Evolutionary conservation across 2,113 vertebrate genomes (phyloP).

Genomic region (Chloropsis cyanopogon): DNA sequence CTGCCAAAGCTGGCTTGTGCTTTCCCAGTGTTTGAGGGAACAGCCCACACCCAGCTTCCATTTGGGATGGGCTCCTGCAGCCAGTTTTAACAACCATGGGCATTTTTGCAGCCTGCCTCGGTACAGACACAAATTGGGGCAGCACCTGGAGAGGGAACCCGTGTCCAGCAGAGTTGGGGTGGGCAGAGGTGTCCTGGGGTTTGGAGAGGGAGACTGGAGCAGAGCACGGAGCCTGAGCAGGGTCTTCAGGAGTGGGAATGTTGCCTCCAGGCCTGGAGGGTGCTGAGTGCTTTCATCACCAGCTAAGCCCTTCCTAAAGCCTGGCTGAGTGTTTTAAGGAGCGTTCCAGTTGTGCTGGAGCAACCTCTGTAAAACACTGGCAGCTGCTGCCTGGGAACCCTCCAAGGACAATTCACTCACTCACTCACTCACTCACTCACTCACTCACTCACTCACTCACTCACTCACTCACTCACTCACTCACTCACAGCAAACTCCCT

Average conservation of each 20-base stretch:
- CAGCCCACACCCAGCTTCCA: not conserved
- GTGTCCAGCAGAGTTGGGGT: not conserved
- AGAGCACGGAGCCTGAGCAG: not conserved
- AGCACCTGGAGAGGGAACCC: not conserved
- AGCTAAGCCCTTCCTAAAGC: slow-evolving; percentile 10
- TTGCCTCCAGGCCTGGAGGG: not conserved
- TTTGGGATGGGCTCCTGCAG: not conserved
- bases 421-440: too few relatives aligned
- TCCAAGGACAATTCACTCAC: not conserved
- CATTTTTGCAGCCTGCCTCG: accelerated
- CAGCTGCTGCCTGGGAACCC: slow-evolving; percentile 3
- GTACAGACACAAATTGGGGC: not conserved
- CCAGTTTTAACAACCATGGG: accelerated
- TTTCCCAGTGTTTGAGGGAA: not conserved
- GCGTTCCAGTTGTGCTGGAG: not conserved
- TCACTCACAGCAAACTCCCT: slow-evolving; percentile 25
- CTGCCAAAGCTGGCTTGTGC: not conserved
- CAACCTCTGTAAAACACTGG: not conserved
- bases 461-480: not conserved
- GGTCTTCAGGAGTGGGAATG: not conserved
- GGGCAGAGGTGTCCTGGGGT: not conserved
- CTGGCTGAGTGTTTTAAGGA: accelerated
- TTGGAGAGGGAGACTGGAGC: not conserved
- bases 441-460: too few relatives aligned
- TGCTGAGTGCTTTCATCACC: slow-evolving; percentile 35